phyloP scores from a whole-genome alignment of 2,797 vertebrate genomes.

The Chiroxiphia lanceolata region DNA sequence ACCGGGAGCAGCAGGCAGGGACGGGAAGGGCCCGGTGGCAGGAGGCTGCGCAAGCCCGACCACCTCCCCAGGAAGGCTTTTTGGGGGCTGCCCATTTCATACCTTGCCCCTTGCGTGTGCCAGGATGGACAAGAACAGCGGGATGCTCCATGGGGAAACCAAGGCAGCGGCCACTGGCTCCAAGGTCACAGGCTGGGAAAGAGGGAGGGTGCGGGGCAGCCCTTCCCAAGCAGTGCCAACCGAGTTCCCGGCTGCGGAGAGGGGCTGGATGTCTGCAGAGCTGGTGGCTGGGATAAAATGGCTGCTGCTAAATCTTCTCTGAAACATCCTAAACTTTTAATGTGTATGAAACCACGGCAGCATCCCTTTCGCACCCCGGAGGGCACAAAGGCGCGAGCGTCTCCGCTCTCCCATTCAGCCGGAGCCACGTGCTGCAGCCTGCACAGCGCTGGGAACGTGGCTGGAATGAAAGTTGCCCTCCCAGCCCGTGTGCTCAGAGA shows the following conservation, averaged over 20 bases:
- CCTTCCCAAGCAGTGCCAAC: background rate
- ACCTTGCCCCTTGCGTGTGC: accelerated
- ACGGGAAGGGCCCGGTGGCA: background rate
- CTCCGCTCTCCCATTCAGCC: conserved; percentile 43
- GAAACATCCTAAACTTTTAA: conserved; percentile 52
- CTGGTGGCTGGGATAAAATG: conserved; percentile 41
- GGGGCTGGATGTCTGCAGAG: background rate
- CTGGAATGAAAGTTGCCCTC: conserved; percentile 61
- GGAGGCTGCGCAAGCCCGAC: background rate
- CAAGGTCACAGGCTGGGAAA: background rate
- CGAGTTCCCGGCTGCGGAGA: background rate
- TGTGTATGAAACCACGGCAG: background rate
- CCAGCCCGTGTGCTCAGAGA: conserved; percentile 27
- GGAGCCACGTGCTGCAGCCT: conserved; percentile 50
- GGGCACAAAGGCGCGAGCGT: conserved; percentile 41
- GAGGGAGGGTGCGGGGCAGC: background rate
- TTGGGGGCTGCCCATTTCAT: background rate
- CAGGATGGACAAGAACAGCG: accelerated
- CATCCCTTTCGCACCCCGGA: background rate
- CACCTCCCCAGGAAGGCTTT: background rate
- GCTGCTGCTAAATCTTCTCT: conserved; percentile 26
- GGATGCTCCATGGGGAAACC: background rate
- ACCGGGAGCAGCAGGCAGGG: background rate
- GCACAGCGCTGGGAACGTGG: conserved; percentile 54
- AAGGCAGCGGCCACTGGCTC: background rate